These are phyloP conservation scores for Labrus mixtus DNA, from an alignment of 2,113 vertebrate genomes.

Conservation along the genomic window DNA sequence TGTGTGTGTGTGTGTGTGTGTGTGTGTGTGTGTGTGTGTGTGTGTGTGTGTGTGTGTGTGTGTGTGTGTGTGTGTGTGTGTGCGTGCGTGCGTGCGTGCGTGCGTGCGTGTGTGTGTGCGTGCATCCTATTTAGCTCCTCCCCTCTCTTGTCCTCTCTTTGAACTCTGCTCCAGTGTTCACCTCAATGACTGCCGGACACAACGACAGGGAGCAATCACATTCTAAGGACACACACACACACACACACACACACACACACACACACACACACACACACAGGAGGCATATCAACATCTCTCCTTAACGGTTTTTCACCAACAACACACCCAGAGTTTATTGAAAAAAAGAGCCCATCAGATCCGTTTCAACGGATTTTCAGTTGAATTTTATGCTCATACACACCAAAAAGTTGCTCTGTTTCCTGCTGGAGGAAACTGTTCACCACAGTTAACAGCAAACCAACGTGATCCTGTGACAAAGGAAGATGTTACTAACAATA, in stretches of 20 bases:
- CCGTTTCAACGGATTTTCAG: slow-evolving; percentile 24
- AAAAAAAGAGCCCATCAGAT: slow-evolving; percentile 16
- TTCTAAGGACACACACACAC: slow-evolving; percentile 11
- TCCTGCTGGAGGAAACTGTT: slow-evolving; percentile 26
- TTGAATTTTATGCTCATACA: slow-evolving; percentile 28
- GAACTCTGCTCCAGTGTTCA: slow-evolving; percentile 62
- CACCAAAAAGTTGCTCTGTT: slow-evolving; percentile 18
- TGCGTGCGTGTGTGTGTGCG: neutral
- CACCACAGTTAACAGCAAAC: slow-evolving; percentile 21
- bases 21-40: neutral
- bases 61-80: no score
- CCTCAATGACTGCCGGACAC: slow-evolving; percentile 38
- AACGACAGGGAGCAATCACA: slow-evolving; percentile 42
- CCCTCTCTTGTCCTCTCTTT: slow-evolving; percentile 63
- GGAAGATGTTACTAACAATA: slow-evolving; percentile 26
- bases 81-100: neutral
- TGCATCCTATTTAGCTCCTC: slow-evolving; percentile 28
- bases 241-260: slow-evolving; percentile 2
- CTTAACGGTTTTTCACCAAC: neutral
- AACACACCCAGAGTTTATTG: neutral
- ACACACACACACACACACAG: neutral
- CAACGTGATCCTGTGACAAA: slow-evolving; percentile 16
- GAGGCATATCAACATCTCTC: slow-evolving; percentile 11
- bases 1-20: slow-evolving; percentile 5
- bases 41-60: slow-evolving; percentile 7